A percentile compares a stretch with the other conserved stretches of the same genome.
Evolutionary conservation across 1,140 invertebrate genomes (phyloP).

Genomic region (Pollicipes pollicipes): DNA sequence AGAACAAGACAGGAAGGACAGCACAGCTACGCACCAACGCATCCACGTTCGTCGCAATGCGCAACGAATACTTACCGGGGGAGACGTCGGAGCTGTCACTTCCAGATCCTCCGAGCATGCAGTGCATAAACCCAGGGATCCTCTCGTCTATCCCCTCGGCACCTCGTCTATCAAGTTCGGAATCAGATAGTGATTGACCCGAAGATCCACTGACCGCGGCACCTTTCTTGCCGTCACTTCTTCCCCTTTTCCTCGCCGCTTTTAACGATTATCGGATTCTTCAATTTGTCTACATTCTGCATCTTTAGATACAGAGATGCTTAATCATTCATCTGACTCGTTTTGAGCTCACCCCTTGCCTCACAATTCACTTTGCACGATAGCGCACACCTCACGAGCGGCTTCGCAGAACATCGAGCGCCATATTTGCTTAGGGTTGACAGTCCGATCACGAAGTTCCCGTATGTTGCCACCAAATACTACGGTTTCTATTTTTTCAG

Average conservation of each 20-base stretch:
- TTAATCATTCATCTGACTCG: not conserved
- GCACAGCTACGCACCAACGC: too few species aligned
- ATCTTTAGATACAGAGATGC: conserved; percentile 1
- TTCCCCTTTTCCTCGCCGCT: not conserved
- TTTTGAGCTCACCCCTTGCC: not conserved
- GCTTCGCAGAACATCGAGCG: not conserved
- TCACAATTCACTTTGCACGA: not conserved
- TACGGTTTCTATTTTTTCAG: not conserved
- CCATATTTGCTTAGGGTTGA: not conserved
- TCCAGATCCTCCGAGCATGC: conserved; percentile 1
- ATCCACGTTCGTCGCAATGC: not conserved
- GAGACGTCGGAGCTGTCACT: not conserved
- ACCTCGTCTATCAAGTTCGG: not conserved
- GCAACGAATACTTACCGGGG: not conserved
- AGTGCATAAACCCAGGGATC: not conserved
- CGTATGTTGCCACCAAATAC: not conserved
- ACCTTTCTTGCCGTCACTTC: not conserved
- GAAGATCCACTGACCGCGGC: not conserved
- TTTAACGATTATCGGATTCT: not conserved
- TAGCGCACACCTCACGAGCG: not conserved
- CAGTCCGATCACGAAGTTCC: not conserved
- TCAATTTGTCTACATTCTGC: conserved; percentile 2
- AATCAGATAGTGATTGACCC: not conserved
- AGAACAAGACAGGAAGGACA: too few species aligned
- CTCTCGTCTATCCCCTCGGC: not conserved